Conservation (phyloP, 2,113 vertebrate species). For the Lepidothrix coronata region DNA sequence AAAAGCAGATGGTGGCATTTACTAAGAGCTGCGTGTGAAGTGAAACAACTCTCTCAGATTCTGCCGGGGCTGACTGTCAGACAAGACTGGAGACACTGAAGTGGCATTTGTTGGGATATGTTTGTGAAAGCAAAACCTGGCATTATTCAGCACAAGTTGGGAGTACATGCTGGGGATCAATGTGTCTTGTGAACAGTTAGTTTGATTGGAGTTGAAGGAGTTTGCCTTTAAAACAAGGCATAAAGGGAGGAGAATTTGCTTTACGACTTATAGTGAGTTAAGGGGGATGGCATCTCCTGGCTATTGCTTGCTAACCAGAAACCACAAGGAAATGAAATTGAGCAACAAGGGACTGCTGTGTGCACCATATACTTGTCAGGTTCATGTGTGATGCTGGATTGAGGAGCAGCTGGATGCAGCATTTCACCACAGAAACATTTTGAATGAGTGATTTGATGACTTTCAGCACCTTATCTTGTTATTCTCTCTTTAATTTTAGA, state of each 20-base stretch:
- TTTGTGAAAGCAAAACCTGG: not conserved
- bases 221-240: not conserved
- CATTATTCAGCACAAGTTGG: not conserved
- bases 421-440: not conserved
- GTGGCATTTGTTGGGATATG: not conserved
- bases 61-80: not conserved
- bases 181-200: not conserved
- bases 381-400: not conserved
- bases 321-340: not conserved
- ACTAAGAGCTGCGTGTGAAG: not conserved
- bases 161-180: not conserved
- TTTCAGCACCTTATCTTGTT: not conserved
- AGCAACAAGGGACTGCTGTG: constrained; percentile 24
- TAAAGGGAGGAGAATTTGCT: not conserved
- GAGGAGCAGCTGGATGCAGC: not conserved
- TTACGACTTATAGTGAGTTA: not conserved
- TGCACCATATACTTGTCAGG: not conserved
- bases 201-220: not conserved
- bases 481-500: not conserved
- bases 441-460: not conserved
- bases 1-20: not conserved
- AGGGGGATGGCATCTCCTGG: not conserved
- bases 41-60: not conserved
- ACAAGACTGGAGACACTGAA: not conserved
- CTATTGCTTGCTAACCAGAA: constrained; percentile 27